Base-by-base conservation (phyloP, 2,888 invertebrate species). In the Habroteleia sp. region DNA sequence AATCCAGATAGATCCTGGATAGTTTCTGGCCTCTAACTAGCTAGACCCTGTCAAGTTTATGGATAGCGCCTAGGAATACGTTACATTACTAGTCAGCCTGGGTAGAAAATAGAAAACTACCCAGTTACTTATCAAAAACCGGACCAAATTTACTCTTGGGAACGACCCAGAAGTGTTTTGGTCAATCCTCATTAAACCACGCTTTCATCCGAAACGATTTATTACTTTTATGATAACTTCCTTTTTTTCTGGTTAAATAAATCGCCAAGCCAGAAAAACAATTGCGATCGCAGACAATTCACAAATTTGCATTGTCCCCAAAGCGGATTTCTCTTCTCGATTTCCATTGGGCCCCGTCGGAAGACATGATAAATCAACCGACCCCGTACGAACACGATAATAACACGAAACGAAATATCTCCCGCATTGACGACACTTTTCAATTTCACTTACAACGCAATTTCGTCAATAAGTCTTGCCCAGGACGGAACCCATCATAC, bases 381-480 rank as follows among this genome's bases (percentile, higher is more conserved):
- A 27, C 17, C 23, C 17, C 48, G 31, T 37, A 37, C 25, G 29
- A 48, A 27, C 46, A 39, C 13, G 48, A 62, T 62, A 62, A 62
- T 62, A 48, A 48, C 48, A 37, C 35, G 44, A 44, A 58, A 35
- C 29, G 52, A 63, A 63, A 52, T 63, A 63, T 50, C 62, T 62
- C 63, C 52, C 42, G 42, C 52, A 63, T 42, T 42, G 42, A 42
- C 33, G 63, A 63, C 63, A 52, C 63, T 63, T 50, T 63, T 63
- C 63, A 65, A 54, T 65, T 65, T 65, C 65, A 54, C 65, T 65
- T 65, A 44, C 65, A 44, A 46, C 54, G 46, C 54, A 54, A 65
- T 65, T 65, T 54, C 54, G 54, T 65, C 65, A 27, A 54, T 44
- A 65, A 65, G 65, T 66, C 66, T 66, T 66, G 6, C 37, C 10